Evolutionary conservation across 2,888 invertebrate species (phyloP), one percentile per base, ranked within the genome.

Genomic region (Drosophila macrospina): DNA sequence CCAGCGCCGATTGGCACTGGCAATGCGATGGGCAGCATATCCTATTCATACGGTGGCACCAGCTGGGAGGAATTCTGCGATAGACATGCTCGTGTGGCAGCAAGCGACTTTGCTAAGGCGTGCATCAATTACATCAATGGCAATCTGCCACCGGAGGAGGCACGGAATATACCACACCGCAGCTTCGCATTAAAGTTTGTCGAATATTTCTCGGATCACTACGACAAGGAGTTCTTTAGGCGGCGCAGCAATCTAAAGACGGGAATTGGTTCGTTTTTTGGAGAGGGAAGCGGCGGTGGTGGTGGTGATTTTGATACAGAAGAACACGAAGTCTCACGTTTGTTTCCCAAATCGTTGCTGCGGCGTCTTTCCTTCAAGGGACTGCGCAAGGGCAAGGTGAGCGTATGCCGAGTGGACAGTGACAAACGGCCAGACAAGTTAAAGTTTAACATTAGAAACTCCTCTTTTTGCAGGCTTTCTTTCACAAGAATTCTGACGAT

Each of bases 331-430:
- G 96, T 96, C 0, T 96, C 97, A 0, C 96, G 96, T 92, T 94
- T 95, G 54, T 95, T 94, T 77, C 96, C 96, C 83, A 97, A 97
- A 90, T 96, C 97, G 2, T 97, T 98, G 91, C 96, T 97, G 90
- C 93, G 97, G 81, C 94, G 98, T 80, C 93, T 98, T 71, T 98
- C 98, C 24, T 97, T 98, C 86, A 97, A 97, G 91, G 97, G 97
- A 67, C 93, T 98, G 54, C 95, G 96, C 67, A 95, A 95, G 89
- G 96, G 96, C 91, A 96, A 94, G 95, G 96, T 80, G 83, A 82
- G 88, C 42, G 39, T 4, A 16, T 13, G 28, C 34, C 37, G n/a
- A 36, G 10, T 11, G 24, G 13, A 0, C 16, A 16, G 15, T 44
- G 8, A 6, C 2, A 5, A 2, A 3, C n/a, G 13, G 30, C 3